Conservation (phyloP, 2,113 vertebrate species). For the Bostrychus sinensis region DNA sequence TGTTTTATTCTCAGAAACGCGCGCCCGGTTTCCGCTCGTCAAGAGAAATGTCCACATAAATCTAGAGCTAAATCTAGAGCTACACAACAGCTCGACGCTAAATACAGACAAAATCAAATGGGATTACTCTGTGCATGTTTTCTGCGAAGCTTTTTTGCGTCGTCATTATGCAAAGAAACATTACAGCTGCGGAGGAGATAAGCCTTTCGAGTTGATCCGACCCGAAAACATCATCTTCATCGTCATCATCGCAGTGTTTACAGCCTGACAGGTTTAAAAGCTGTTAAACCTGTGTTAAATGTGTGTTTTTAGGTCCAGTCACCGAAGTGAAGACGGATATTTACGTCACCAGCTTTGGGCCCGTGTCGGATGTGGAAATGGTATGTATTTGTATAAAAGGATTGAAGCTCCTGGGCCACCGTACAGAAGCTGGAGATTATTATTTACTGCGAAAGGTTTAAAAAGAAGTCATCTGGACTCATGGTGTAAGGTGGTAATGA, state of each 20-base stretch:
- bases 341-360: slow-evolving; percentile 97
- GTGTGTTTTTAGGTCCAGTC: slow-evolving; percentile 84
- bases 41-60: slow-evolving; percentile 4
- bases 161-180: slow-evolving; percentile 30
- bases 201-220: slow-evolving; percentile 27
- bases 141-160: slow-evolving; percentile 26
- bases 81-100: slow-evolving; percentile 2
- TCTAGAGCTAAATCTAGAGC: no score
- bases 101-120: slow-evolving; percentile 21
- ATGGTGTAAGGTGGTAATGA: no score
- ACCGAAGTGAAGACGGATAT: slow-evolving; percentile 98
- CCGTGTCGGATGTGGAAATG: slow-evolving; percentile 98
- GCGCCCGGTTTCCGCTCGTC: slow-evolving; percentile 24
- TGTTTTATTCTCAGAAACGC: slow-evolving; percentile 7
- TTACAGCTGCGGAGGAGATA: slow-evolving; percentile 19
- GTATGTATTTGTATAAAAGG: no score
- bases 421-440: no score
- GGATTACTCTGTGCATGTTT: slow-evolving; percentile 43
- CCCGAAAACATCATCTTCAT: no score
- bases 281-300: neutral
- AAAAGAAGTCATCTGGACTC: no score
- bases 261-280: slow-evolving; percentile 20
- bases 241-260: no score
- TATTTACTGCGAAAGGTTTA: no score
- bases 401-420: no score